Conservation (phyloP, 2,113 vertebrate genomes). For the Pseudopodoces humilis region DNA sequence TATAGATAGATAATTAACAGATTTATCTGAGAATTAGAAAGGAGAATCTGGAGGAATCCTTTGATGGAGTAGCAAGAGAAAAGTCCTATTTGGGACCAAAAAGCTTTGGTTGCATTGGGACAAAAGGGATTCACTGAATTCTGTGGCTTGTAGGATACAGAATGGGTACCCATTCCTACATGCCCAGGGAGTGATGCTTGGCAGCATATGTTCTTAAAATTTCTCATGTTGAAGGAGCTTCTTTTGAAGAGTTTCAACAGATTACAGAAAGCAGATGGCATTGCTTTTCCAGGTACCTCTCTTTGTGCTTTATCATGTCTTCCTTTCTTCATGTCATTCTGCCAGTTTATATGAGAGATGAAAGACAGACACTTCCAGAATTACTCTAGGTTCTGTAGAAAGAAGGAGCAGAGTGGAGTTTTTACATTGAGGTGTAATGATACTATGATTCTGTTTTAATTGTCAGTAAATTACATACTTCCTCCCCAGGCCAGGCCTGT, state of each 20-base stretch:
- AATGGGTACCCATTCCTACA: background rate
- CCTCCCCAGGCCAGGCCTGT: background rate
- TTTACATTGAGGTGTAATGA: background rate
- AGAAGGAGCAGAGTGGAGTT: background rate
- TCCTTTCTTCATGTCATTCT: background rate
- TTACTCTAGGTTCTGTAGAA: background rate
- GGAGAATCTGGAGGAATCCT: background rate
- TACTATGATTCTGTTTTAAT: background rate
- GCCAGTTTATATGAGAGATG: background rate
- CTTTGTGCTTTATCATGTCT: background rate
- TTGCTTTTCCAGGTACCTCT: background rate
- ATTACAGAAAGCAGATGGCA: background rate
- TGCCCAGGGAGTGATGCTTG: background rate
- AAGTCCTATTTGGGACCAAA: background rate
- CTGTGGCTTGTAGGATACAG: background rate
- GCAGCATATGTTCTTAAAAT: background rate
- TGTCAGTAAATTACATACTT: background rate
- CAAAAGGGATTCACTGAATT: background rate
- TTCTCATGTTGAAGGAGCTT: background rate
- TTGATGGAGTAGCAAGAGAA: background rate
- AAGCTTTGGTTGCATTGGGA: background rate
- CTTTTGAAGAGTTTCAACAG: background rate
- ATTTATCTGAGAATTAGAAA: background rate
- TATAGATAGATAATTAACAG: background rate
- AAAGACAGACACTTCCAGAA: background rate